A percentile compares a stretch with the other conserved stretches of the same genome.
phyloP scores from a whole-genome alignment of 2,113 vertebrate species.

The Gnathonemus longibarbis region DNA sequence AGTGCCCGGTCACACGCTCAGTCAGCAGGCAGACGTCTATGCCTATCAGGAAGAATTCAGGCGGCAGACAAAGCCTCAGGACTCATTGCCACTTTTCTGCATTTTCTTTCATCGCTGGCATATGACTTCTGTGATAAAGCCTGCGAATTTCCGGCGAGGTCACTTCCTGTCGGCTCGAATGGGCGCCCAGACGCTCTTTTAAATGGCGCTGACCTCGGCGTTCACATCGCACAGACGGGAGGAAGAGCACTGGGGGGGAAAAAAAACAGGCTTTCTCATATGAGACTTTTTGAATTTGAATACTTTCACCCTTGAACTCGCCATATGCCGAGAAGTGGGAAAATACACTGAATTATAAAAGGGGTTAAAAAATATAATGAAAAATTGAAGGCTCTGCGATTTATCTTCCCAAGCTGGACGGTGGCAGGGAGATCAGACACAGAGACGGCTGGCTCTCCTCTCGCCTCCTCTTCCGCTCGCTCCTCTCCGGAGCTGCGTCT shows the following conservation, averaged over 20 bases:
- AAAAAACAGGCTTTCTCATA: neutral
- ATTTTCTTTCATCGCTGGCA: neutral
- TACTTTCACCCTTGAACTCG: constrained; percentile 10
- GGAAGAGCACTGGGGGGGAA: neutral
- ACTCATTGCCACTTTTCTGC: neutral
- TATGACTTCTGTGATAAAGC: neutral
- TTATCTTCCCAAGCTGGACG: neutral
- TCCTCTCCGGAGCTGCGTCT: neutral
- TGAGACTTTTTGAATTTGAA: constrained; percentile 5
- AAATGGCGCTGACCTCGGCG: neutral
- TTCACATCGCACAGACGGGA: neutral
- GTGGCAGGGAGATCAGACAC: constrained; percentile 8
- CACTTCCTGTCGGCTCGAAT: neutral
- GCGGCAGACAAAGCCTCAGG: neutral
- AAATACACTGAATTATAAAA: neutral
- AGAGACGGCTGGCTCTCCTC: neutral
- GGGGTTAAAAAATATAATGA: neutral
- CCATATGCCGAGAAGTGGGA: neutral
- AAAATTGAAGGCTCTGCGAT: neutral
- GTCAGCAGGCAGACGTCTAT: neutral
- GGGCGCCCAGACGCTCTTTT: neutral
- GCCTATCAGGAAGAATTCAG: neutral
- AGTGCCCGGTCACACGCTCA: neutral
- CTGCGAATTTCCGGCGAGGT: neutral
- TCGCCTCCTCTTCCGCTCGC: neutral